A percentile compares a stretch with the other conserved stretches of the same genome.
These are phyloP conservation scores for Nixonia krombeini DNA, from an alignment of 1,140 invertebrate species.

Conservation along the genomic window DNA sequence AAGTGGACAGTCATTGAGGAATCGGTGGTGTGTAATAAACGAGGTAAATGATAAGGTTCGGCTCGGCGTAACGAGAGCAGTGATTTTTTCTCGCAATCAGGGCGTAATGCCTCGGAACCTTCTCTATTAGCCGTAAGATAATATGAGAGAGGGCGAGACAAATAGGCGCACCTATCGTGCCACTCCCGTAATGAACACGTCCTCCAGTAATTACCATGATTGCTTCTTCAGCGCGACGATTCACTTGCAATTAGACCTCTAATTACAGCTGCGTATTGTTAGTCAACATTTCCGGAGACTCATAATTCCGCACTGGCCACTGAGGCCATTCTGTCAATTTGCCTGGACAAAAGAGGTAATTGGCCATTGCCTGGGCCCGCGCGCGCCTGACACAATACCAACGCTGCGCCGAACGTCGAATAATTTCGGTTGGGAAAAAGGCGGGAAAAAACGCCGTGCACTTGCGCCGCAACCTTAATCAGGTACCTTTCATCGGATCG, in stretches of 20 bases:
- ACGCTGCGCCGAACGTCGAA: not conserved
- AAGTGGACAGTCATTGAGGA: too few species aligned
- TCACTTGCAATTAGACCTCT: slow-evolving; percentile 52
- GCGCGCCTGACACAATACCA: too few species aligned
- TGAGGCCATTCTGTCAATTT: slow-evolving; percentile 32
- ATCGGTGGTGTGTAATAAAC: not conserved
- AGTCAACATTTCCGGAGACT: slow-evolving; percentile 37
- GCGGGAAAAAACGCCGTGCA: too few species aligned
- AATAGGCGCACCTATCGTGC: slow-evolving; percentile 29
- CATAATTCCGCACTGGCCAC: slow-evolving; percentile 24
- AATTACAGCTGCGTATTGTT: slow-evolving; percentile 51
- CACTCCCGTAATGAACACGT: slow-evolving; percentile 47
- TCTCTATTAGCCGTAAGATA: slow-evolving; percentile 7
- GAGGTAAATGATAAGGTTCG: slow-evolving; percentile 1
- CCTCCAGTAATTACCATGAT: slow-evolving; percentile 54
- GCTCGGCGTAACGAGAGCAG: not conserved
- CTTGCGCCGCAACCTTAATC: not conserved
- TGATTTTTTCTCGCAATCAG: slow-evolving; percentile 5
- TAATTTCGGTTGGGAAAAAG: not conserved
- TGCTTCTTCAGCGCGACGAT: slow-evolving; percentile 45
- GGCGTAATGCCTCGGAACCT: slow-evolving; percentile 3
- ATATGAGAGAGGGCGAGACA: slow-evolving; percentile 10
- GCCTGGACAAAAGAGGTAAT: not conserved
- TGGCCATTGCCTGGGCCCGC: not conserved
- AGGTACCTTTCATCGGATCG: too few species aligned